phyloP scores from a whole-genome alignment of 2,888 invertebrate genomes.

The Amaurobius ferox region DNA sequence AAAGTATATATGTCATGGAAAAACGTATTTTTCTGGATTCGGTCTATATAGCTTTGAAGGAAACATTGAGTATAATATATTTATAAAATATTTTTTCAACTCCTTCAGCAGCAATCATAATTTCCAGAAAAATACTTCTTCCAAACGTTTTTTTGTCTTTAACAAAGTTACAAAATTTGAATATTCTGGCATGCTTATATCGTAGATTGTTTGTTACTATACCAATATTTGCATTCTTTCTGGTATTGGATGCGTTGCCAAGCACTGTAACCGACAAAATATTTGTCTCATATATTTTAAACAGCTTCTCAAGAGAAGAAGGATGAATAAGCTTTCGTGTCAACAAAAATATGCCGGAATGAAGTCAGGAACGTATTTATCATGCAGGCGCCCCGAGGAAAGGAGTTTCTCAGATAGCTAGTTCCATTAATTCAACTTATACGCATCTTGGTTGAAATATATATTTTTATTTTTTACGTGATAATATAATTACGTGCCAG shows the following conservation, averaged over 20 bases:
- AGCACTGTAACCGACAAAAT: slow-evolving; percentile 35
- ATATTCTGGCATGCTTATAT: slow-evolving; percentile 17
- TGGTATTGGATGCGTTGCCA: background rate
- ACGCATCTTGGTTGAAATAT: background rate
- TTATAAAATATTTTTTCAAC: too few relatives aligned
- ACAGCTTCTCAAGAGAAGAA: slow-evolving; percentile 25
- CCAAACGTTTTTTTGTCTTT: slow-evolving; percentile 12
- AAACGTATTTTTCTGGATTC: too few relatives aligned
- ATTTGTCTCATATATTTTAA: slow-evolving; percentile 50
- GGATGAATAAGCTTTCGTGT: slow-evolving; percentile 17
- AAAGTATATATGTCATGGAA: too few relatives aligned
- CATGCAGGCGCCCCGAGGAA: slow-evolving; percentile 5
- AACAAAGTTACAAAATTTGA: slow-evolving; percentile 27
- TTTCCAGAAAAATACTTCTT: slow-evolving; percentile 26
- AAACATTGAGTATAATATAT: too few relatives aligned
- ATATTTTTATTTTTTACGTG: too few relatives aligned
- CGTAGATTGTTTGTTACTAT: slow-evolving; percentile 26
- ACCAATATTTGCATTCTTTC: slow-evolving; percentile 37
- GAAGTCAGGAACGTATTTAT: slow-evolving; percentile 31
- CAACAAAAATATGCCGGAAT: slow-evolving; percentile 40
- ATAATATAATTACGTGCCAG: too few relatives aligned
- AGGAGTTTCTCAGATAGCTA: background rate
- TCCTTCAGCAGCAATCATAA: background rate
- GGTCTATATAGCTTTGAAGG: too few relatives aligned
- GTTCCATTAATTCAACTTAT: slow-evolving; percentile 45